Base-by-base conservation (phyloP, 2,888 invertebrate genomes). In the Parasteatoda lunata region DNA sequence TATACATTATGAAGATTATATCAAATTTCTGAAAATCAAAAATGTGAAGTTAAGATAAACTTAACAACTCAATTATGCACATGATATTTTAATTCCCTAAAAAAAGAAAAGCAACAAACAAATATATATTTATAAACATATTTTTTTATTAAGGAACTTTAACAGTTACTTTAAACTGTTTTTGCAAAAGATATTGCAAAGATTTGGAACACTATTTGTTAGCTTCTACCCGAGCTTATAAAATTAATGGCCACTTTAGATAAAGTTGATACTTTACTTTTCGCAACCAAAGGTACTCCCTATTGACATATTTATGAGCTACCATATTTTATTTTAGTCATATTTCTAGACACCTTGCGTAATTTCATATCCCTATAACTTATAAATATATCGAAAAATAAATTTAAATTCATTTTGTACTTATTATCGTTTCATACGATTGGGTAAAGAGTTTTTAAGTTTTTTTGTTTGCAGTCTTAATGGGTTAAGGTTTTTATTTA, bases 251-350 rank as follows among this genome's bases (percentile, higher is more conserved):
- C 47, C 47, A 49, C 76, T 76, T 49, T 65, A 76, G 76, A 76
- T 76, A 76, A 76, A 76, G 64, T 8, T 76, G 30, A 30, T 30
- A 30, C 65, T 49, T 65, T 15, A 59, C 65, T 59, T 59, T 59
- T 49, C n/a, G 6, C 59, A 45, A 64, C 64, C 76, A n/a, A 76
- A 75, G 65, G 48, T 65, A 76, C 64, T 48, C 59, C 48, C 48
- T 76, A 76, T 76, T 79, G 79, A 70, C 79, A 79, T 79, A 71
- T 79, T 79, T 79, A 79, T 79, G 79, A 49, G 79, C 5, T 9
- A 49, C 8, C 59, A 54, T 79, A 71, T 71, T 70, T 78, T 70
- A 59, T 54, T 59, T n/a, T 79, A 30, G 69, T 65, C 59, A 3
- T 48, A 30, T 6, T 64, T 79, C 30, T 64, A 48, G 71, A 71